phyloP scores from a whole-genome alignment of 2,888 invertebrate species.

The Machimus atricapillus region DNA sequence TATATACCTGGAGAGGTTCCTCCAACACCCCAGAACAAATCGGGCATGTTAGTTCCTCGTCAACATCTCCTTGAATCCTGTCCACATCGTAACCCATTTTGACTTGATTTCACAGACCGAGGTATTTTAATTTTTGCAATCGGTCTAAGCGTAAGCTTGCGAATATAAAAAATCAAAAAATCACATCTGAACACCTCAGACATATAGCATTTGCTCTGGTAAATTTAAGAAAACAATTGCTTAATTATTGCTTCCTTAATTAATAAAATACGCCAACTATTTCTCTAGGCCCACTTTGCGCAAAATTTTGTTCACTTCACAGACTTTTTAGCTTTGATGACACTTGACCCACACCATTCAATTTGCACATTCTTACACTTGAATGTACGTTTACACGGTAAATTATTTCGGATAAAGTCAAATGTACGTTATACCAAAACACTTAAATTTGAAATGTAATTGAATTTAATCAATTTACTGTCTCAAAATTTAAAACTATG shows the following conservation, averaged over 20 bases:
- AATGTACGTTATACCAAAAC: too few relatives aligned
- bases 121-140: not conserved
- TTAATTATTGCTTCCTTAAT: not conserved
- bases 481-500: too few relatives aligned
- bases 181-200: not conserved
- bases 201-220: not conserved
- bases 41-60: constrained; percentile 95
- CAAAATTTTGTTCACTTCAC: not conserved
- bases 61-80: constrained; percentile 94
- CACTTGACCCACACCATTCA: not conserved
- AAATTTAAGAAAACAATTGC: not conserved
- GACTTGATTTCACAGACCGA: not conserved
- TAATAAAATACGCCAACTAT: not conserved
- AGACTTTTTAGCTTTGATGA: not conserved
- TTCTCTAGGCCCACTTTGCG: not conserved
- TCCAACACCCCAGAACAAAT: constrained; percentile 96
- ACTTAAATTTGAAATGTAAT: too few relatives aligned
- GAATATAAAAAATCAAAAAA: not conserved
- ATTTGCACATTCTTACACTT: too few relatives aligned
- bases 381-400: too few relatives aligned
- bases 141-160: not conserved
- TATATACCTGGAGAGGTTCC: constrained; percentile 87
- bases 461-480: too few relatives aligned
- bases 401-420: too few relatives aligned
- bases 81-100: constrained; percentile 93